phyloP scores from a whole-genome alignment of 2,888 invertebrate genomes.

The Amiota minor region DNA sequence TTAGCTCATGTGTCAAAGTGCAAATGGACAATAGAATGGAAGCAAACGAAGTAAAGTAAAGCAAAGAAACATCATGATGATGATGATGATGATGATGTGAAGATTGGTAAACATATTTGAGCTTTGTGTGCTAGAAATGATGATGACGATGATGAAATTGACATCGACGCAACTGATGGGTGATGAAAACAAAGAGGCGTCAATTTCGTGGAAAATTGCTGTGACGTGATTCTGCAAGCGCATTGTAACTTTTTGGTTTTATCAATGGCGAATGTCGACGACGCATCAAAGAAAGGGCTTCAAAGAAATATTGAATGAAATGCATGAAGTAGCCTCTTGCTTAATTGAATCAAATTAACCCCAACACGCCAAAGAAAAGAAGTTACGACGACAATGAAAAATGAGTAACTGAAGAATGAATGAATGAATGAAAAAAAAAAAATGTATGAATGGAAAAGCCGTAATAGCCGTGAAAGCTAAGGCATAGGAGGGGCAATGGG shows the following conservation, averaged over 20 bases:
- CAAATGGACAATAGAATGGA: conserved; percentile 51
- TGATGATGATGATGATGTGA: background rate
- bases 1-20: conserved; percentile 64
- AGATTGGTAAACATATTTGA: too few species aligned
- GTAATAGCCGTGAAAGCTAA: background rate
- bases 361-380: conserved; percentile 44
- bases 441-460: background rate
- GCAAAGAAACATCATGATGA: conserved; percentile 40
- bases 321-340: conserved; percentile 37
- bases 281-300: conserved; percentile 47
- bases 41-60: conserved; percentile 45
- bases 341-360: conserved; percentile 65
- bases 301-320: conserved; percentile 23
- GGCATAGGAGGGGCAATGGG: conserved; percentile 3
- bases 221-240: conserved; percentile 61
- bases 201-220: conserved; percentile 1
- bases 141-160: background rate
- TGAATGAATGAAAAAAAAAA: background rate
- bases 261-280: conserved; percentile 1
- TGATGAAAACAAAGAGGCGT: background rate
- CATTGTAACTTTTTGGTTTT: conserved; percentile 53
- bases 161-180: background rate
- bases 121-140: background rate
- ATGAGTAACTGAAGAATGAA: conserved; percentile 1
- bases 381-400: background rate